Evolutionary conservation across 1,140 invertebrate species (phyloP), one percentile per base, ranked within the genome.

Genomic region (Cyphomyrmex costatus): DNA sequence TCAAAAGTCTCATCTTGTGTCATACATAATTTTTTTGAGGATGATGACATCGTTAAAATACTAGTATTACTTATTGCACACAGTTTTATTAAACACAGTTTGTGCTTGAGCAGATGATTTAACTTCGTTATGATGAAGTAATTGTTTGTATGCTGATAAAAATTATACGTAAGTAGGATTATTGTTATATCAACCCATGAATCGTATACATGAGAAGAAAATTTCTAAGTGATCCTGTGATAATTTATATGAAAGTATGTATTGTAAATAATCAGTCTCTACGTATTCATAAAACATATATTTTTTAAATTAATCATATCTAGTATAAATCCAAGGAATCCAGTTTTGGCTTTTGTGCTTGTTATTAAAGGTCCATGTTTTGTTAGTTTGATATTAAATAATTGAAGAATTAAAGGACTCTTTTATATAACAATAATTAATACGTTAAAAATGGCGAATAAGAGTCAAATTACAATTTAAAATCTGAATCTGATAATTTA

Each of bases 71-170:
- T 12, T 5, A 70, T 0, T 1, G 36, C 5, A 8, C n/a, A n/a
- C n/a, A n/a, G n/a, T n/a, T n/a, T n/a, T n/a, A n/a, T n/a, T n/a
- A n/a, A n/a, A 71, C 19, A 30, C 49, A 53, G 12, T 71, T 71
- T 51, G n/a, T n/a, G 68, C 46, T 8, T 30, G 6, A 1, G 24
- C 49, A 19, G 46, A 71, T 3, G 46, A 53, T 71, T 71, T 71
- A 16, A 71, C 16, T 53, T 71, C 24, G 24, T 53, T 71, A 33
- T 71, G 68, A 12, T 53, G 16, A 19, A 71, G 27, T 53, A 71
- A 30, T 30, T 24, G 42, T 30, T 71, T 71, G 21, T 71, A 71
- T 3, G 68, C 24, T 8, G 68, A 16, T 5, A 7, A 5, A 30
- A 71, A 71, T n/a, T 71, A 49, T 3, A 30, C 53, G 4, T 6